A percentile compares a stretch with the other conserved stretches of the same genome.
These are phyloP conservation scores for Parnassius orleans DNA, from an alignment of 2,888 invertebrate genomes.

Conservation along the genomic window DNA sequence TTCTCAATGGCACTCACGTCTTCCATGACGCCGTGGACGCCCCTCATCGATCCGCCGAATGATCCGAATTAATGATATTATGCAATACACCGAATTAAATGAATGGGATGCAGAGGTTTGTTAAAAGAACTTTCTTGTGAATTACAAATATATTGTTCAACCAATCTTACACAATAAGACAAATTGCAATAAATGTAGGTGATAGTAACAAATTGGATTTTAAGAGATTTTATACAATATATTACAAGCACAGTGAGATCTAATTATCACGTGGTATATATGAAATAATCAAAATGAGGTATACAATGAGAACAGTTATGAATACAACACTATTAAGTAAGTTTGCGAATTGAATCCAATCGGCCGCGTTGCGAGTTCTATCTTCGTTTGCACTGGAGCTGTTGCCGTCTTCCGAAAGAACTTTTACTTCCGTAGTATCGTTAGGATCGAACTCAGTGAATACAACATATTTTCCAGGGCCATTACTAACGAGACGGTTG, in stretches of 20 bases:
- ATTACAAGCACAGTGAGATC: neutral
- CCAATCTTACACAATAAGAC: slow-evolving; percentile 1
- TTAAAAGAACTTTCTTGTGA: slow-evolving; percentile 18
- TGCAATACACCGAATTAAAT: slow-evolving; percentile 57
- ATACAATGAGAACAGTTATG: slow-evolving; percentile 52
- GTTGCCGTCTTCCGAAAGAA: slow-evolving; percentile 45
- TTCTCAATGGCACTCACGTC: slow-evolving; percentile 60
- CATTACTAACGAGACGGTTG: slow-evolving; percentile 52
- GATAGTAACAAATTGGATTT: too few relatives aligned
- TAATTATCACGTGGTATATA: slow-evolving; percentile 58
- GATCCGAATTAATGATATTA: slow-evolving; percentile 68
- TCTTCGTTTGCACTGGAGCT: slow-evolving; percentile 36
- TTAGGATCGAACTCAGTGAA: slow-evolving; percentile 70
- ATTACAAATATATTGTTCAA: slow-evolving; percentile 12
- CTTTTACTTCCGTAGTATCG: slow-evolving; percentile 46
- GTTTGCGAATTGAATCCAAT: slow-evolving; percentile 67
- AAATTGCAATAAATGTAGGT: too few relatives aligned
- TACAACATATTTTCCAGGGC: slow-evolving; percentile 65
- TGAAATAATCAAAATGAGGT: slow-evolving; percentile 54
- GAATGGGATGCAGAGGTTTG: slow-evolving; percentile 69
- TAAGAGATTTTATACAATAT: too few relatives aligned
- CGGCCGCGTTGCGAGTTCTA: slow-evolving; percentile 39
- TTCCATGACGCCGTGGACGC: slow-evolving; percentile 48
- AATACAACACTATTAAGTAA: slow-evolving; percentile 62
- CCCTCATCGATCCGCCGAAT: slow-evolving; percentile 53